Evolutionary conservation across 2,888 invertebrate species (phyloP).

Genomic region (Asteroscopus sphinx): DNA sequence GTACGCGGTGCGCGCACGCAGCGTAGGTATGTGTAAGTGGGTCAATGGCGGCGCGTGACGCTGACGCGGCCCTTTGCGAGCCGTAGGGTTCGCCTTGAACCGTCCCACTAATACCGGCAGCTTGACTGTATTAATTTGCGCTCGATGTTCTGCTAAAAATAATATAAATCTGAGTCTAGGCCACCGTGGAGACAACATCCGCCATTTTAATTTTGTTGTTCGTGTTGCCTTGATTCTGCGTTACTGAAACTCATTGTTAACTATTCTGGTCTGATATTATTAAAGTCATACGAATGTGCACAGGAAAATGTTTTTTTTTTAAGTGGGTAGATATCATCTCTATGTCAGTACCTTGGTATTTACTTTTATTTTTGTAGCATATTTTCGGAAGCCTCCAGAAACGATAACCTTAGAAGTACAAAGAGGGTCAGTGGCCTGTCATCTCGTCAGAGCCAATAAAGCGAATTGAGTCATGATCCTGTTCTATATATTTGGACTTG

Average conservation of each 20-base stretch:
- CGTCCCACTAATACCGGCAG: conserved; percentile 74
- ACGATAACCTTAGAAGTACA: conserved; percentile 3
- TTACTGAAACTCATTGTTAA: conserved; percentile 17
- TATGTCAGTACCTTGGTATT: background rate
- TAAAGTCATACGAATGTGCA: background rate
- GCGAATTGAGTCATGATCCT: conserved; percentile 42
- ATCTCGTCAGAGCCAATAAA: conserved; percentile 22
- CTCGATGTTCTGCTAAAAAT: conserved; percentile 80
- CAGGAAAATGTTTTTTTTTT: background rate
- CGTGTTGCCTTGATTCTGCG: conserved; percentile 22
- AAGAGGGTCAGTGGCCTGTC: conserved; percentile 37
- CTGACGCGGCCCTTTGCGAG: conserved; percentile 85
- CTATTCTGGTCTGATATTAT: conserved; percentile 12
- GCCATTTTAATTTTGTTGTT: conserved; percentile 29
- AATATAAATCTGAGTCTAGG: conserved; percentile 61
- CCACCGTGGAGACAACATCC: conserved; percentile 43
- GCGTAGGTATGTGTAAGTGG: conserved; percentile 80
- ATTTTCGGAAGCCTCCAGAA: conserved; percentile 22
- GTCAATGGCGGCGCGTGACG: conserved; percentile 89
- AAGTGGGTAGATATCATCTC: background rate
- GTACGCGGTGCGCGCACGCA: conserved; percentile 82
- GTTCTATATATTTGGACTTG: conserved; percentile 23
- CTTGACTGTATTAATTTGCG: conserved; percentile 83
- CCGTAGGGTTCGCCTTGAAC: conserved; percentile 87
- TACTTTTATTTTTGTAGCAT: background rate